Conservation (phyloP, 2,888 invertebrate species). For the Physocephala rufipes region DNA sequence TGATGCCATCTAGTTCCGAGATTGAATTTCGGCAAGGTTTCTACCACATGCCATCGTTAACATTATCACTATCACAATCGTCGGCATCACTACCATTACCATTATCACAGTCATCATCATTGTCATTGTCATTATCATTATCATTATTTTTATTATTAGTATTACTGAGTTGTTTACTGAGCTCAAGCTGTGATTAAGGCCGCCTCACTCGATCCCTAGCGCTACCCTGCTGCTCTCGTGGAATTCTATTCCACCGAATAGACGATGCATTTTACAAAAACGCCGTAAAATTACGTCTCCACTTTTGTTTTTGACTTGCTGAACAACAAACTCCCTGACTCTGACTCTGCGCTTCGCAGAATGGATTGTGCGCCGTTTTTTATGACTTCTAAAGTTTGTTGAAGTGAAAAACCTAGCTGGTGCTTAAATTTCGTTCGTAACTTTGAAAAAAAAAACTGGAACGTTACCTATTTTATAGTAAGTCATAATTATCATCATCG, state of each 20-base stretch:
- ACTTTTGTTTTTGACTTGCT: neutral
- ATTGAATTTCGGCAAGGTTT: neutral
- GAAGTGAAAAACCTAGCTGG: neutral
- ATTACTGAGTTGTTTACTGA: neutral
- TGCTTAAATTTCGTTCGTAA: neutral
- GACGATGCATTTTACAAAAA: neutral
- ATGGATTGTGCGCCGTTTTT: neutral
- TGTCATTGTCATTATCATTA: too few relatives aligned
- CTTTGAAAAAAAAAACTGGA: neutral
- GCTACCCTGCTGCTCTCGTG: neutral
- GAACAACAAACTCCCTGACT: too few relatives aligned
- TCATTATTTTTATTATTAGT: too few relatives aligned
- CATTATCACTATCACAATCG: neutral
- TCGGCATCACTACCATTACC: neutral
- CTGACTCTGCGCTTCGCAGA: too few relatives aligned
- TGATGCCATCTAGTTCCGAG: neutral
- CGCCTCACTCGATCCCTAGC: slow-evolving; percentile 6
- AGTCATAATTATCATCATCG: too few relatives aligned
- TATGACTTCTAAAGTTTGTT: slow-evolving; percentile 11
- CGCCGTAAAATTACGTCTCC: neutral
- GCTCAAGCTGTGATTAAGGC: slow-evolving; percentile 14
- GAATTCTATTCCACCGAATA: slow-evolving; percentile 1
- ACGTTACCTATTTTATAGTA: slow-evolving; percentile 3
- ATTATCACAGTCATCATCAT: neutral
- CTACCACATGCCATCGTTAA: neutral